phyloP scores from a whole-genome alignment of 1,140 invertebrate species.

The Andricus grossulariae region DNA sequence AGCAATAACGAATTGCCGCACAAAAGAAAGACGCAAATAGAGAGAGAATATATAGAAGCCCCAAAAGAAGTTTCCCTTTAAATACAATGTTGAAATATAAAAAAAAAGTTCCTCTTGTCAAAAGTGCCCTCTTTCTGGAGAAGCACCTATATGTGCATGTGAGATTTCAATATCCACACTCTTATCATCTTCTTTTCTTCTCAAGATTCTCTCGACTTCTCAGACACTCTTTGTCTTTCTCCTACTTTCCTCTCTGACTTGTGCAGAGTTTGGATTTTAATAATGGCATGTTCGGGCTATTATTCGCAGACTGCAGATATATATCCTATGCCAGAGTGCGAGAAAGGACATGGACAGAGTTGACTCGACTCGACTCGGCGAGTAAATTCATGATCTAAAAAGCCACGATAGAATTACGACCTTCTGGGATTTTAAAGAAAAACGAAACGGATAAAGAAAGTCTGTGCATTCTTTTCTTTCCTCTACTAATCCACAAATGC shows the following conservation, averaged over 20 bases:
- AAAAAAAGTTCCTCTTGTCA: no score
- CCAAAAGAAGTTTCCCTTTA: no score
- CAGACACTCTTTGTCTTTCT: not conserved
- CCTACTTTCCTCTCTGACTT: not conserved
- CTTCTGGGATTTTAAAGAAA: not conserved
- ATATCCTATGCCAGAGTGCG: not conserved
- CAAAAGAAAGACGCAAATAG: no score
- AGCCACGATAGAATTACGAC: not conserved
- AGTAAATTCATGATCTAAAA: slow-evolving; percentile 8
- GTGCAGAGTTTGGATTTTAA: slow-evolving; percentile 29
- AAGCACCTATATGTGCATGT: not conserved
- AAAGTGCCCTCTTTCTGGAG: no score
- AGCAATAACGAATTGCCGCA: no score
- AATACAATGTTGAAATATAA: no score
- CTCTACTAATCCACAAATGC: no score
- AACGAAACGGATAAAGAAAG: not conserved
- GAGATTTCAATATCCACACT: slow-evolving; percentile 15
- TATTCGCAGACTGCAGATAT: slow-evolving; percentile 20
- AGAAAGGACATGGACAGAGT: not conserved
- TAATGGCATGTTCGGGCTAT: slow-evolving; percentile 24
- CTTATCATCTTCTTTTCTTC: not conserved
- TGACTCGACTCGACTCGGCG: not conserved
- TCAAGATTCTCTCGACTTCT: slow-evolving; percentile 6
- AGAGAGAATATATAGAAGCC: no score
- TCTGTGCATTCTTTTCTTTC: no score